Conservation (phyloP, 2,888 invertebrate genomes). For the Troides aeacus region DNA sequence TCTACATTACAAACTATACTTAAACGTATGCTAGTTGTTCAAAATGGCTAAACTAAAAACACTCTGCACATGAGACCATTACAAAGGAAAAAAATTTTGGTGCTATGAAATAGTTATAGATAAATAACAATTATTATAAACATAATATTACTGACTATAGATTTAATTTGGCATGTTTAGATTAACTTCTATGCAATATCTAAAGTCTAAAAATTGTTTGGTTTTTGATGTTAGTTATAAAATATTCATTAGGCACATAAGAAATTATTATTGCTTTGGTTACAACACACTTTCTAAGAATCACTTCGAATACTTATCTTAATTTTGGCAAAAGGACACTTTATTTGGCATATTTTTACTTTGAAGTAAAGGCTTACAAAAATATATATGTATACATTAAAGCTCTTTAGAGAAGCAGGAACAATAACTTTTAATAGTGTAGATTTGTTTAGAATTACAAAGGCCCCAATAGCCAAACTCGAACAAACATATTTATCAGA, state of each 20-base stretch:
- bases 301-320: conserved; percentile 71
- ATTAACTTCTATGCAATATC: conserved; percentile 43
- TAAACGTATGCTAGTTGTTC: conserved; percentile 54
- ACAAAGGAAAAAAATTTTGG: conserved; percentile 39
- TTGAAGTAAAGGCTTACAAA: conserved; percentile 61
- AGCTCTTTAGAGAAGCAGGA: conserved; percentile 63
- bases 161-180: conserved; percentile 41
- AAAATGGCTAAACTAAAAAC: conserved; percentile 47
- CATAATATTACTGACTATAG: conserved; percentile 38
- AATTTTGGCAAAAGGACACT: conserved; percentile 70
- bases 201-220: conserved; percentile 62
- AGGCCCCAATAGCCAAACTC: conserved; percentile 65
- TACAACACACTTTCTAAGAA: conserved; percentile 72
- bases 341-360: conserved; percentile 58
- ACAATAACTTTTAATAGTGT: conserved; percentile 56
- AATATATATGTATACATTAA: conserved; percentile 57
- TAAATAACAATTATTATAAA: conserved; percentile 34
- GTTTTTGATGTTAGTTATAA: conserved; percentile 58
- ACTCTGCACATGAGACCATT: conserved; percentile 54
- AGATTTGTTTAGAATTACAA: conserved; percentile 46
- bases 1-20: conserved; percentile 38
- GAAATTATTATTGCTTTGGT: conserved; percentile 77
- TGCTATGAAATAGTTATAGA: conserved; percentile 32
- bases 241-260: conserved; percentile 70
- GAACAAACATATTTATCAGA: conserved; percentile 67